phyloP scores from a whole-genome alignment of 1,140 invertebrate genomes.

The Euura lappo region DNA sequence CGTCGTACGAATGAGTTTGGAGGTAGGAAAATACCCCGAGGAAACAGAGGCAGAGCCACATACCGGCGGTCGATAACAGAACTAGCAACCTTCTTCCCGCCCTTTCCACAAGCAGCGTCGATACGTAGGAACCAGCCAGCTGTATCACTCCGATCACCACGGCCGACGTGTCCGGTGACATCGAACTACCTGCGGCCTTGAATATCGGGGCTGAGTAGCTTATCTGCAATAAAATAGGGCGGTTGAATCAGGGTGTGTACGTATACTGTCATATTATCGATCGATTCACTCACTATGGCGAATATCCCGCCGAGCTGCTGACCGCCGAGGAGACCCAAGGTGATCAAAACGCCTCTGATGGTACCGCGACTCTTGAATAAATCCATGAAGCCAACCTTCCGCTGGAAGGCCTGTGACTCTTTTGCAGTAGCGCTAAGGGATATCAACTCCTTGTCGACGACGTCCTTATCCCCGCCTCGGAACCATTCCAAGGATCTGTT shows the following conservation, averaged over 20 bases:
- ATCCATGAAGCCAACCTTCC: slow-evolving; percentile 33
- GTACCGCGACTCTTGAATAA: slow-evolving; percentile 47
- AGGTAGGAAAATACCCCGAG: slow-evolving; percentile 58
- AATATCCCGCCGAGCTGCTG: slow-evolving; percentile 56
- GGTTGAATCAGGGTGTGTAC: background rate
- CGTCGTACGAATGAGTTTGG: slow-evolving; percentile 38
- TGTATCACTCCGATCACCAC: slow-evolving; percentile 62
- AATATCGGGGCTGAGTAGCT: slow-evolving; percentile 68
- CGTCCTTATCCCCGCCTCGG: slow-evolving; percentile 56
- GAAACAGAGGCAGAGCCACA: slow-evolving; percentile 51
- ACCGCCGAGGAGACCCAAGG: slow-evolving; percentile 51
- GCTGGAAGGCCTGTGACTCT: slow-evolving; percentile 26
- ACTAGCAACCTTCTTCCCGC: slow-evolving; percentile 65
- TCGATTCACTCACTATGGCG: slow-evolving; percentile 42
- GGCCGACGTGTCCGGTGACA: slow-evolving; percentile 58
- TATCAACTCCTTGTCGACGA: slow-evolving; percentile 40
- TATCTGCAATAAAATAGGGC: slow-evolving; percentile 32
- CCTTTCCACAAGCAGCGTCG: slow-evolving; percentile 65
- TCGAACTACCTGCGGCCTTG: slow-evolving; percentile 53
- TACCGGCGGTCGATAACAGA: slow-evolving; percentile 58
- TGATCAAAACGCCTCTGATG: slow-evolving; percentile 55
- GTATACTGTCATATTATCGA: background rate
- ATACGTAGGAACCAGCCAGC: slow-evolving; percentile 56
- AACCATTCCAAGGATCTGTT: slow-evolving; percentile 61
- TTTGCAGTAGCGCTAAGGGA: slow-evolving; percentile 41